Evolutionary conservation across 1,140 invertebrate genomes (phyloP).

Genomic region (Sitodiplosis mosellana): DNA sequence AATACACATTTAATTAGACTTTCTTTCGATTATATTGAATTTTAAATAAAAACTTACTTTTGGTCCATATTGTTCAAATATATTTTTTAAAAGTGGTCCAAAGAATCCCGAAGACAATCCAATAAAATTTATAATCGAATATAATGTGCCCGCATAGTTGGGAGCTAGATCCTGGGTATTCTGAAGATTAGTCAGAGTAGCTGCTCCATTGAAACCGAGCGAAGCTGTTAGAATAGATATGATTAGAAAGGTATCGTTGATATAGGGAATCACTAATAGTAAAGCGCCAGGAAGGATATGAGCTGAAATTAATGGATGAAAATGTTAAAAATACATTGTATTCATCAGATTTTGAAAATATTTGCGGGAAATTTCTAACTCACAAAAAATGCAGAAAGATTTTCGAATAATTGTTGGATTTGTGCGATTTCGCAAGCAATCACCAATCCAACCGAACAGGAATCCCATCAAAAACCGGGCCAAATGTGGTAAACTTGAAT

Average conservation of each 20-base stretch:
- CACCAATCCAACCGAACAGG: slow-evolving; percentile 38
- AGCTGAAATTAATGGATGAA: slow-evolving; percentile 25
- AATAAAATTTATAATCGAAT: slow-evolving; percentile 46
- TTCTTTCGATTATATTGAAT: neutral
- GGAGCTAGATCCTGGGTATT: slow-evolving; percentile 64
- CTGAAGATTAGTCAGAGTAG: slow-evolving; percentile 55
- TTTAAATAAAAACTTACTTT: slow-evolving; percentile 5
- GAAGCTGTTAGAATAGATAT: slow-evolving; percentile 43
- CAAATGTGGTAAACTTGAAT: slow-evolving; percentile 41
- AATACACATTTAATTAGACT: neutral
- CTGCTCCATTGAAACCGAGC: slow-evolving; percentile 56
- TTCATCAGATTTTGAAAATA: too few relatives aligned
- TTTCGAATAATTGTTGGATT: slow-evolving; percentile 39
- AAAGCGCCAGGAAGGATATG: slow-evolving; percentile 44
- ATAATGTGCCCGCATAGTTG: slow-evolving; percentile 51
- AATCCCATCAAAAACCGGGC: slow-evolving; percentile 35
- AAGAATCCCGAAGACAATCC: slow-evolving; percentile 47
- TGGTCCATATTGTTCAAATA: slow-evolving; percentile 37
- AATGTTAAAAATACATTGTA: too few relatives aligned
- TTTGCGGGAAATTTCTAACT: slow-evolving; percentile 13
- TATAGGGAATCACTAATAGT: slow-evolving; percentile 32
- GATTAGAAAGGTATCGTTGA: slow-evolving; percentile 36
- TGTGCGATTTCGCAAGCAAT: slow-evolving; percentile 32
- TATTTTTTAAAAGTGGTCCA: slow-evolving; percentile 40
- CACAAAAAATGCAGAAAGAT: slow-evolving; percentile 43